Conservation (phyloP, 2,113 vertebrate genomes). For the Heterotis niloticus region DNA sequence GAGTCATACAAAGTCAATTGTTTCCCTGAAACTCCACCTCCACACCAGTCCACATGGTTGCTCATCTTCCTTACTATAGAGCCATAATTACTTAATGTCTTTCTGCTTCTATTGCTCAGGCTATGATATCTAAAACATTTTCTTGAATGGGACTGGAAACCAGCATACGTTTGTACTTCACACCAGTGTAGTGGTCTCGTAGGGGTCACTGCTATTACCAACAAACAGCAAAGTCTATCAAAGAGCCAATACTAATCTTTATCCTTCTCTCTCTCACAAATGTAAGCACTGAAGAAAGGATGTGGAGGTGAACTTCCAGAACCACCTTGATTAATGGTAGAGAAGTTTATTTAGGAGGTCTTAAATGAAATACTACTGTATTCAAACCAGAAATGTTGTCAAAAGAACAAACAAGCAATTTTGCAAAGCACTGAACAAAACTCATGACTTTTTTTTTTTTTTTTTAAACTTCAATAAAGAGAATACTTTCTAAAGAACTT, state of each 20-base stretch:
- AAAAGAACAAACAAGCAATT: too few species aligned
- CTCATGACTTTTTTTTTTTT: too few species aligned
- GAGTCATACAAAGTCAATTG: slow-evolving; percentile 16
- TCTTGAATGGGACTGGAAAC: slow-evolving; percentile 35
- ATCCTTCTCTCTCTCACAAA: neutral
- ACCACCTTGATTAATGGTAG: neutral
- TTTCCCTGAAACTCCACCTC: slow-evolving; percentile 15
- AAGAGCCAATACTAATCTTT: slow-evolving; percentile 29
- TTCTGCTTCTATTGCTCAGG: slow-evolving; percentile 20
- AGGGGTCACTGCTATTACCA: slow-evolving; percentile 33
- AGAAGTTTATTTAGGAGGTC: too few species aligned
- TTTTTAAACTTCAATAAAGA: too few species aligned
- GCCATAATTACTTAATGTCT: slow-evolving; percentile 35
- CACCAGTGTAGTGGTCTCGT: neutral
- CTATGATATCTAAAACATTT: slow-evolving; percentile 32
- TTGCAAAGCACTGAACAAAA: too few species aligned
- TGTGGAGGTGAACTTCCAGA: too few species aligned
- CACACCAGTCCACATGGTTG: slow-evolving; percentile 5
- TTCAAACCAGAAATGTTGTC: too few species aligned
- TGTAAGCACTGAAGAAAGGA: too few species aligned
- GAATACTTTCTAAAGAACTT: too few species aligned
- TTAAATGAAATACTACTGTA: too few species aligned
- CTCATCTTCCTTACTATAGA: slow-evolving; percentile 29
- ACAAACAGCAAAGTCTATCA: slow-evolving; percentile 32
- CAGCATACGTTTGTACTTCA: neutral